Evolutionary conservation across 2,797 vertebrate species (phyloP).

Genomic region (Lemur catta): DNA sequence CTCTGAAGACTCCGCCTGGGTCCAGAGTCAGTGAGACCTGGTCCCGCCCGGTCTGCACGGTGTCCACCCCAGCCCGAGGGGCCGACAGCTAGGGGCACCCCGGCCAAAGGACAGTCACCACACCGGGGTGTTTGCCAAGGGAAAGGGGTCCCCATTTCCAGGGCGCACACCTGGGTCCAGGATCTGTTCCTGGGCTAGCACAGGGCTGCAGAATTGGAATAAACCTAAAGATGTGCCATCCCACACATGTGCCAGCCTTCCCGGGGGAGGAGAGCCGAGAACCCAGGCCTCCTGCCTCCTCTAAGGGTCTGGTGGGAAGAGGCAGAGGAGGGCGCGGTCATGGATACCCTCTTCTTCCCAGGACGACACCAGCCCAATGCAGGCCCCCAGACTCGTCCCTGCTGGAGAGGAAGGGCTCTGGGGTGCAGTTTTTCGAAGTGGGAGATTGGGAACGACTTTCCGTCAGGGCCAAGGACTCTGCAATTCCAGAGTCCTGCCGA

Average conservation of each 20-base stretch:
- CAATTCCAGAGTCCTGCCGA: background rate
- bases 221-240: no score
- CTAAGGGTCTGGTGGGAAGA: background rate
- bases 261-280: background rate
- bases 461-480: background rate
- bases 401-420: background rate
- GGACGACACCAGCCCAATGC: background rate
- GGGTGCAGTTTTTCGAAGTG: background rate
- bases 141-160: background rate
- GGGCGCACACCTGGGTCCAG: background rate
- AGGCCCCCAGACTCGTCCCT: background rate
- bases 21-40: background rate
- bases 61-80: background rate
- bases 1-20: background rate
- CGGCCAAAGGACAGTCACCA: background rate
- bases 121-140: background rate
- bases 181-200: background rate
- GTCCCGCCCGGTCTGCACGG: background rate
- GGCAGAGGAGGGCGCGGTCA: background rate
- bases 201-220: background rate
- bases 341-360: background rate
- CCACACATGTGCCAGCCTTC: background rate
- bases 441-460: background rate
- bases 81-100: background rate
- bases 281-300: background rate